Conservation (phyloP, 1,140 invertebrate species). For the Bicyclus anynana region DNA sequence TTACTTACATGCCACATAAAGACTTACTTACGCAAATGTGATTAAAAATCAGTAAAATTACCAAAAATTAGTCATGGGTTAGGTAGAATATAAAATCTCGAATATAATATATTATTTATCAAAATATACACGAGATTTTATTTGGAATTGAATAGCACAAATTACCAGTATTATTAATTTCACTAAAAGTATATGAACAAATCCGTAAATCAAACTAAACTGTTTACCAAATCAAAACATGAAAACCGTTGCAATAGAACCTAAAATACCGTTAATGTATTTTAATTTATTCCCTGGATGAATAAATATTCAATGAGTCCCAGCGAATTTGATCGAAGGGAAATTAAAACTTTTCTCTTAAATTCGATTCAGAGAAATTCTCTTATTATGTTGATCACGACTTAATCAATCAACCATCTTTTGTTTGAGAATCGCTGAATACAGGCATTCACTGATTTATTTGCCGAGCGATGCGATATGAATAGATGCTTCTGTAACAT, state of each 20-base stretch:
- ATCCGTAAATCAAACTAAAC: not conserved
- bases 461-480: conserved; percentile 1
- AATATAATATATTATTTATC: no score
- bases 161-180: no score
- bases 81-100: no score
- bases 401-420: conserved; percentile 26
- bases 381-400: conserved; percentile 26
- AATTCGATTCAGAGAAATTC: conserved; percentile 23
- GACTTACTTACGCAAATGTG: no score
- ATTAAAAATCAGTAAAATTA: no score
- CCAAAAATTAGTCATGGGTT: no score
- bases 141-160: no score
- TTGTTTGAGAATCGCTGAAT: conserved; percentile 15
- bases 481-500: not conserved
- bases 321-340: conserved; percentile 25
- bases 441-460: conserved; percentile 9
- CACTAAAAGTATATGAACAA: not conserved
- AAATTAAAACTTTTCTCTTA: conserved; percentile 28
- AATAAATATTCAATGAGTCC: conserved; percentile 28
- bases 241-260: not conserved
- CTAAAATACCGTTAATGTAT: conserved; percentile 9
- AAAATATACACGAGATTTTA: no score
- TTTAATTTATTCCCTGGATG: conserved; percentile 18
- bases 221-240: conserved; percentile 3
- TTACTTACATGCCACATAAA: no score